phyloP scores from a whole-genome alignment of 2,113 vertebrate species.

The Urocitellus parryii region DNA sequence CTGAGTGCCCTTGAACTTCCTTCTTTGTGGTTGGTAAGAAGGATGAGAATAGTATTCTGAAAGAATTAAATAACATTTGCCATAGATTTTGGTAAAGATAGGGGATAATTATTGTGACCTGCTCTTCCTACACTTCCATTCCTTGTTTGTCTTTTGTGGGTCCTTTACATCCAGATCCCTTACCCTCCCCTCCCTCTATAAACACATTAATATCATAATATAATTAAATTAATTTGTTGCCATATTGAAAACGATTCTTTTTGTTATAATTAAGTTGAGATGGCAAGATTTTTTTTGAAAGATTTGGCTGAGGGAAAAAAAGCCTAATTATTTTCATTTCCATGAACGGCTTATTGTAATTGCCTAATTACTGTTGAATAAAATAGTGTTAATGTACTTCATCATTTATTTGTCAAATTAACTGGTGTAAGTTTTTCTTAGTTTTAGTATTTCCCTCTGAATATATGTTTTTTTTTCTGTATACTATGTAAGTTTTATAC shows the following conservation, averaged over 20 bases:
- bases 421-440: constrained; percentile 2
- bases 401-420: constrained; percentile 17
- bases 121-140: neutral
- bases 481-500: neutral
- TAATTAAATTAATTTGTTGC: neutral
- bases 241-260: neutral
- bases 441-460: constrained; percentile 11
- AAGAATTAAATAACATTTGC: neutral
- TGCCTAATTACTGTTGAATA: constrained; percentile 12
- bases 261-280: constrained; percentile 4
- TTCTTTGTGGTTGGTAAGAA: neutral
- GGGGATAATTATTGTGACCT: neutral
- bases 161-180: neutral
- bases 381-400: neutral
- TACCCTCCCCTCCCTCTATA: neutral
- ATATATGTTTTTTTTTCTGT: neutral
- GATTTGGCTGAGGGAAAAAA: neutral
- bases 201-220: neutral
- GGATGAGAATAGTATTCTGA: neutral
- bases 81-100: neutral
- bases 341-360: neutral
- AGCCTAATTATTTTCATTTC: constrained; percentile 52
- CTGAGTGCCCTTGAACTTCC: neutral
- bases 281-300: constrained; percentile 41
- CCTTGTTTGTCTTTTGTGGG: neutral